These are phyloP conservation scores for Blomia tropicalis DNA, from an alignment of 2,888 invertebrate species.

Conservation along the genomic window DNA sequence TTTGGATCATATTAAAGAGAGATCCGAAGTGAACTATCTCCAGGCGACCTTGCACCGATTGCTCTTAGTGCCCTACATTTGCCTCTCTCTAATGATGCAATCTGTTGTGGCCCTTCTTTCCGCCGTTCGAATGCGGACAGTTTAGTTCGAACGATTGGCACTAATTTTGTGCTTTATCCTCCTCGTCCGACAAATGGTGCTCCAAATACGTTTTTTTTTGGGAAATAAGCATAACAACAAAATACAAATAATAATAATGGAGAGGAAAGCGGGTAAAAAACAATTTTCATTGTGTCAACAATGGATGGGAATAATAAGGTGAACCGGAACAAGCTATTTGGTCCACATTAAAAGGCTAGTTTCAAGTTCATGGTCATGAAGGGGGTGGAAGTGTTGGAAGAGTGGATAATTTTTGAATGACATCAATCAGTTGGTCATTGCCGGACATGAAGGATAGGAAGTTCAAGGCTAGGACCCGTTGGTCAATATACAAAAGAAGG, in stretches of 20 bases:
- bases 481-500: no score
- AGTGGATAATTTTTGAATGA: no score
- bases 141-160: slow-evolving; percentile 1
- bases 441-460: background rate
- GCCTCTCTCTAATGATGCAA: slow-evolving; percentile 9
- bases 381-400: background rate
- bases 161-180: no score
- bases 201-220: background rate
- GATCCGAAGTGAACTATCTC: no score
- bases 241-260: no score
- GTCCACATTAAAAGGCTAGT: background rate
- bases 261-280: background rate
- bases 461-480: background rate
- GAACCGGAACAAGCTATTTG: slow-evolving; percentile 1
- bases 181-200: no score
- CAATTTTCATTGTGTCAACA: slow-evolving; percentile 5
- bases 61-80: slow-evolving; percentile 18
- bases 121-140: background rate
- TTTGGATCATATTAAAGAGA: background rate
- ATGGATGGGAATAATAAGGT: background rate
- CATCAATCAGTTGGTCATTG: background rate
- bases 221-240: background rate
- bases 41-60: slow-evolving; percentile 4
- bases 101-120: slow-evolving; percentile 14
- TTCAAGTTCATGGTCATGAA: slow-evolving; percentile 13